These are phyloP conservation scores for Dione vanillae DNA, from an alignment of 2,888 invertebrate genomes.

Conservation along the genomic window DNA sequence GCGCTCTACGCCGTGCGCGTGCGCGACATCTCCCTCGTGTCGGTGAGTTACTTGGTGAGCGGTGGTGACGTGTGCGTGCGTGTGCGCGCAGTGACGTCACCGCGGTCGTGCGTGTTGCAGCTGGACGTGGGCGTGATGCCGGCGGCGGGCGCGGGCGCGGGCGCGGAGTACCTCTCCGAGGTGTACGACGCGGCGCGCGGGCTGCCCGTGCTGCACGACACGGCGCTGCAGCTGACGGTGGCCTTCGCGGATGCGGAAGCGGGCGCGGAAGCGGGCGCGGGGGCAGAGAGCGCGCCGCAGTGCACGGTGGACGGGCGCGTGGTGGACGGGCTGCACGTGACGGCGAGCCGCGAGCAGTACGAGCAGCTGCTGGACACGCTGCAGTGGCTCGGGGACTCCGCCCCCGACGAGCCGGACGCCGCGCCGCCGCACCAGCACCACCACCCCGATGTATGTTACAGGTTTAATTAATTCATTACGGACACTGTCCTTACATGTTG, in stretches of 20 bases:
- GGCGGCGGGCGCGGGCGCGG: slow-evolving; percentile 56
- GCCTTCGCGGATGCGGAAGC: slow-evolving; percentile 69
- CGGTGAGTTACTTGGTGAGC: too few relatives aligned
- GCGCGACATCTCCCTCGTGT: slow-evolving; percentile 94
- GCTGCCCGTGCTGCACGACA: slow-evolving; percentile 95
- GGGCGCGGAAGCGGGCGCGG: slow-evolving; percentile 88
- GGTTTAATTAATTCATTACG: neutral
- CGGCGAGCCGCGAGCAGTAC: slow-evolving; percentile 93
- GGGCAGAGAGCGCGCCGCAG: too few relatives aligned
- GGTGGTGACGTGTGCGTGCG: neutral
- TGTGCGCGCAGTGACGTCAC: neutral
- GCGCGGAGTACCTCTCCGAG: slow-evolving; percentile 84
- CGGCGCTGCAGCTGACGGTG: slow-evolving; percentile 89
- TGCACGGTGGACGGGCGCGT: slow-evolving; percentile 90
- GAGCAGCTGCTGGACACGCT: slow-evolving; percentile 93
- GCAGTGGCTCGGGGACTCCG: slow-evolving; percentile 57
- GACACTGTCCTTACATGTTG: too few relatives aligned
- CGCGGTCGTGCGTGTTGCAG: slow-evolving; percentile 50
- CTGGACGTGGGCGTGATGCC: slow-evolving; percentile 69
- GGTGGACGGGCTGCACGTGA: slow-evolving; percentile 93
- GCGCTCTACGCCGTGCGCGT: slow-evolving; percentile 88
- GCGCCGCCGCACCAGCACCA: slow-evolving; percentile 32
- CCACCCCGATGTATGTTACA: slow-evolving; percentile 22
- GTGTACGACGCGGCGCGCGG: slow-evolving; percentile 90
- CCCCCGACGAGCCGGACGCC: slow-evolving; percentile 45